Conservation (phyloP, 2,888 invertebrate genomes). For the Ectemnius continuus region DNA sequence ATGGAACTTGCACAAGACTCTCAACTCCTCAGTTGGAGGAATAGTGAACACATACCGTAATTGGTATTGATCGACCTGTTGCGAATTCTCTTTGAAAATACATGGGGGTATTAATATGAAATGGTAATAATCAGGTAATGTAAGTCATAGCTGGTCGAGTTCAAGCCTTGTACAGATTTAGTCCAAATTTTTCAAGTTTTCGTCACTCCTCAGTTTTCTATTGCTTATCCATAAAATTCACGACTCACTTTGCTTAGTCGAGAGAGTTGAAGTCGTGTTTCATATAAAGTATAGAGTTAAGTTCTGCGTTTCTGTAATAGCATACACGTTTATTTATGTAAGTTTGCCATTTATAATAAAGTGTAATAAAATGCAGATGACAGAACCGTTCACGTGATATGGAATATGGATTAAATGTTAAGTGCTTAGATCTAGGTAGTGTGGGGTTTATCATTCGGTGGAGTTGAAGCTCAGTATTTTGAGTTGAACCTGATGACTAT, state of each 20-base stretch:
- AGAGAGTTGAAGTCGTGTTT: slow-evolving; percentile 22
- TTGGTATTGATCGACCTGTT: no score
- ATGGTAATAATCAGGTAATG: slow-evolving; percentile 56
- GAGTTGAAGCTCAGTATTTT: no score
- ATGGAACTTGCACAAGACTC: no score
- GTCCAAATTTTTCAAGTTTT: slow-evolving; percentile 25
- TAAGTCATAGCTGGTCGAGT: slow-evolving; percentile 42
- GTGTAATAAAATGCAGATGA: slow-evolving; percentile 66
- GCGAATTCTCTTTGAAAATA: slow-evolving; percentile 36
- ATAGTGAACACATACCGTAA: no score
- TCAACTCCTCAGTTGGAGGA: no score
- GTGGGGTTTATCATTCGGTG: background rate
- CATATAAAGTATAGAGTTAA: slow-evolving; percentile 68
- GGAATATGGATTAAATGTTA: slow-evolving; percentile 36
- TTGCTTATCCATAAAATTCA: slow-evolving; percentile 14
- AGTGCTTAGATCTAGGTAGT: slow-evolving; percentile 32
- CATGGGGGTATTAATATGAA: slow-evolving; percentile 42
- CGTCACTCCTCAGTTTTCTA: slow-evolving; percentile 12
- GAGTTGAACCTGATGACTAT: no score
- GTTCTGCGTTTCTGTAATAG: slow-evolving; percentile 74
- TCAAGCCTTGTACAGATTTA: slow-evolving; percentile 41
- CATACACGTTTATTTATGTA: slow-evolving; percentile 74
- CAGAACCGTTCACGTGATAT: slow-evolving; percentile 42
- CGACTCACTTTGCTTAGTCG: slow-evolving; percentile 20
- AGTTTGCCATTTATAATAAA: slow-evolving; percentile 76